Evolutionary conservation across 2,113 vertebrate species (phyloP).

Genomic region (Hylia prasina): DNA sequence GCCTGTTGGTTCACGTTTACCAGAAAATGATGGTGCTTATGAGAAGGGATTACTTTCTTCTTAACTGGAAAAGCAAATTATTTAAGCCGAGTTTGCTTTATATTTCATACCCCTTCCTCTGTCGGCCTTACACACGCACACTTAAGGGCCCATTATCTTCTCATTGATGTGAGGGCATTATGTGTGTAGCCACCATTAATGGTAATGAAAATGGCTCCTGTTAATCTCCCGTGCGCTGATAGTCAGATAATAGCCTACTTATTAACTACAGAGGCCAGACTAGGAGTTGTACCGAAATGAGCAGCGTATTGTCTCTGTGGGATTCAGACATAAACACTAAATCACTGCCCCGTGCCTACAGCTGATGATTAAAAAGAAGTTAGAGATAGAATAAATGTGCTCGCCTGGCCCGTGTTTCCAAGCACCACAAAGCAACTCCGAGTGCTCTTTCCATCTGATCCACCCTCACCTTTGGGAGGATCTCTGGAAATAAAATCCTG

Average conservation of each 20-base stretch:
- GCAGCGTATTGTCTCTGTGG: background rate
- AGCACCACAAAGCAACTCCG: too few relatives aligned
- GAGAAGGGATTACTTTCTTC: background rate
- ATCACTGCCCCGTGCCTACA: background rate
- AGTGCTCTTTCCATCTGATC: background rate
- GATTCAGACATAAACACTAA: background rate
- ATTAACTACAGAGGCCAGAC: background rate
- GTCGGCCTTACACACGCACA: background rate
- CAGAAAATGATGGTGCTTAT: conserved; percentile 8
- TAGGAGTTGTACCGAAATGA: background rate
- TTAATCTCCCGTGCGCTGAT: background rate
- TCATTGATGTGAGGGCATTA: background rate
- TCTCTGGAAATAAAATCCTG: background rate
- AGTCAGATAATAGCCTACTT: conserved; percentile 17
- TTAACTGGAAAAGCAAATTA: conserved; percentile 26
- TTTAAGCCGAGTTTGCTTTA: background rate
- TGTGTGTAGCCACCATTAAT: background rate
- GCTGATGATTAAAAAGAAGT: background rate
- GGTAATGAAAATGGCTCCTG: conserved; percentile 35
- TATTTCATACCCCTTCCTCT: background rate
- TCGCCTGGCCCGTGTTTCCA: background rate
- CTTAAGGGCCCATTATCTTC: conserved; percentile 14
- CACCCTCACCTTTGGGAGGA: background rate
- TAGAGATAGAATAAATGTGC: accelerated
- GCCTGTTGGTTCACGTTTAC: background rate